Evolutionary conservation across 2,113 vertebrate species (phyloP).

Genomic region (Egretta garzetta): DNA sequence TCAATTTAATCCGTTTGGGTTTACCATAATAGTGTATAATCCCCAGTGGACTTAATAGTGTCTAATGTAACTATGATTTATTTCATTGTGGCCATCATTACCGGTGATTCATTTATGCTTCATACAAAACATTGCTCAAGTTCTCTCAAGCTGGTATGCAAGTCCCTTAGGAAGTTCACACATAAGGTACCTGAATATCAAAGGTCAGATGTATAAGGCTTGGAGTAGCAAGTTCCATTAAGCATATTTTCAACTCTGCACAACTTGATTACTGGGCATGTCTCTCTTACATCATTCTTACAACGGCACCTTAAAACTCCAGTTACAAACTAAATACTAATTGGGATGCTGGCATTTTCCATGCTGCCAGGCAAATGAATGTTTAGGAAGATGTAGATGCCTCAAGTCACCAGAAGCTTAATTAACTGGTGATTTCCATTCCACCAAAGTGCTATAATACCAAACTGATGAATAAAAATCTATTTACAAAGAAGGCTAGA

Average conservation of each 20-base stretch:
- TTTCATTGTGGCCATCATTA: neutral
- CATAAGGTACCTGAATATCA: neutral
- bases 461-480: neutral
- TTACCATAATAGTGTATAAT: neutral
- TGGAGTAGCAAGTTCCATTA: neutral
- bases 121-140: neutral
- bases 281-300: neutral
- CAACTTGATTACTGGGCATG: neutral
- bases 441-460: neutral
- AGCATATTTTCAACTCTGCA: neutral
- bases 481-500: neutral
- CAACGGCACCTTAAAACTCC: neutral
- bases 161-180: neutral
- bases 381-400: constrained; percentile 2
- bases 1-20: neutral
- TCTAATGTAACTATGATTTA: neutral
- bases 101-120: neutral
- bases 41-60: neutral
- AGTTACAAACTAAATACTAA: constrained; percentile 19
- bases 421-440: constrained; percentile 30
- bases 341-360: constrained; percentile 36
- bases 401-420: neutral
- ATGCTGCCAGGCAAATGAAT: neutral
- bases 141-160: neutral
- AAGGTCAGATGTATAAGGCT: neutral